These are phyloP conservation scores for Pseudorasbora parva DNA, from an alignment of 2,113 vertebrate genomes.

Conservation along the genomic window DNA sequence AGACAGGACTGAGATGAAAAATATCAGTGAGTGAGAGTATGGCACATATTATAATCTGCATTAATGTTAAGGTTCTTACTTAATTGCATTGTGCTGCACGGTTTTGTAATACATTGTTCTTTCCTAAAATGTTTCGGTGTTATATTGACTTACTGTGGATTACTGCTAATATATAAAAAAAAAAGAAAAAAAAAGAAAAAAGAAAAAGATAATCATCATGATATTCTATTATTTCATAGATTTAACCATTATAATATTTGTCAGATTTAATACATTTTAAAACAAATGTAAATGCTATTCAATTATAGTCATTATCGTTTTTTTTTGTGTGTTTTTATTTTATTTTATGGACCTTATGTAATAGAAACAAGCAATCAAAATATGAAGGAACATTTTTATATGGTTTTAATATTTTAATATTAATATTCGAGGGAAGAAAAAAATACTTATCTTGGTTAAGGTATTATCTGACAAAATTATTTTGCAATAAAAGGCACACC, in stretches of 20 bases:
- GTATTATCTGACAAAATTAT: too few species aligned
- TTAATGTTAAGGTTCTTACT: not conserved
- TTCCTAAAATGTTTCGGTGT: not conserved
- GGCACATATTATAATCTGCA: not conserved
- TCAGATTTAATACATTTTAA: not conserved
- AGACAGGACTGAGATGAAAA: conserved; percentile 4
- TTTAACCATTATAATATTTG: not conserved
- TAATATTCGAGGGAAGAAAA: too few species aligned
- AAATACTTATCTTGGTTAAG: too few species aligned
- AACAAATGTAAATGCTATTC: not conserved
- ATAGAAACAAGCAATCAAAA: too few species aligned
- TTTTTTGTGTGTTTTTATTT: too few species aligned
- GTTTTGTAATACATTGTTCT: not conserved
- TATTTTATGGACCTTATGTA: too few species aligned
- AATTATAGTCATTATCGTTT: not conserved
- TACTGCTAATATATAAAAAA: not conserved
- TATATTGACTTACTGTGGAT: not conserved
- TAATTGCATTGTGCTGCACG: not conserved
- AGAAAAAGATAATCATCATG: not conserved
- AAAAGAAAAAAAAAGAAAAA: not conserved
- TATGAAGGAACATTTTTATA: too few species aligned
- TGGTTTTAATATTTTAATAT: too few species aligned
- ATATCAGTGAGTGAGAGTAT: not conserved
- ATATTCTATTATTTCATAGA: not conserved
- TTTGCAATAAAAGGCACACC: too few species aligned